These are phyloP conservation scores for Clostera curtula DNA, from an alignment of 2,888 invertebrate genomes.

Conservation along the genomic window DNA sequence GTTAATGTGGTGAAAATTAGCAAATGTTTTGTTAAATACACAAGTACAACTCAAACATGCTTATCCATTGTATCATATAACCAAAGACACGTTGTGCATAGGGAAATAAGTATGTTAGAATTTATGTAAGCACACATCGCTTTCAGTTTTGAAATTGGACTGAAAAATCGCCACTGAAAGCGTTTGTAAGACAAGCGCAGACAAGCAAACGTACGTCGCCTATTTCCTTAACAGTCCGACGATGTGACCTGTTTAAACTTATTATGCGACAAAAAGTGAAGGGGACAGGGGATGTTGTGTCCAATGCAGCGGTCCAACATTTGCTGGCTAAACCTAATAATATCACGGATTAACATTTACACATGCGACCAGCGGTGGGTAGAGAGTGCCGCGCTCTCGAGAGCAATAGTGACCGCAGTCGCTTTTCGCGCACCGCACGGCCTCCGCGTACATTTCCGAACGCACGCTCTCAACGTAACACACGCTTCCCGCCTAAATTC, in stretches of 20 bases:
- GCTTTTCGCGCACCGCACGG: slow-evolving; percentile 59
- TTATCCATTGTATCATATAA: slow-evolving; percentile 27
- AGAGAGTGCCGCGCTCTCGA: slow-evolving; percentile 47
- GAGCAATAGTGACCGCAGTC: slow-evolving; percentile 57
- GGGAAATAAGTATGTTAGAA: slow-evolving; percentile 23
- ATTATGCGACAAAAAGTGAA: slow-evolving; percentile 9
- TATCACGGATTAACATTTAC: slow-evolving; percentile 59
- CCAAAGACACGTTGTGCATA: slow-evolving; percentile 18
- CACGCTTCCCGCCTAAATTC: slow-evolving; percentile 65
- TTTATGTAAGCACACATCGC: slow-evolving; percentile 24
- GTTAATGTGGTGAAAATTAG: slow-evolving; percentile 11
- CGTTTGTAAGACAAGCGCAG: slow-evolving; percentile 28
- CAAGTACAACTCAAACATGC: slow-evolving; percentile 9
- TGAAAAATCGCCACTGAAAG: slow-evolving; percentile 39
- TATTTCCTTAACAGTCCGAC: slow-evolving; percentile 21
- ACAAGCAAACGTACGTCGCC: slow-evolving; percentile 21
- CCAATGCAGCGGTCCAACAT: slow-evolving; percentile 27
- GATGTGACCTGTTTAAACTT: slow-evolving; percentile 28
- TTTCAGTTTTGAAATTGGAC: slow-evolving; percentile 36
- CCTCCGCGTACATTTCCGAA: slow-evolving; percentile 52
- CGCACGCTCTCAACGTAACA: slow-evolving; percentile 61
- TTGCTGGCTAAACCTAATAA: slow-evolving; percentile 37
- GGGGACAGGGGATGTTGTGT: slow-evolving; percentile 18
- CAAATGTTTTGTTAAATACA: slow-evolving; percentile 9
- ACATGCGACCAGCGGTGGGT: slow-evolving; percentile 55